phyloP scores from a whole-genome alignment of 2,888 invertebrate genomes.

The Melanargia galathea region DNA sequence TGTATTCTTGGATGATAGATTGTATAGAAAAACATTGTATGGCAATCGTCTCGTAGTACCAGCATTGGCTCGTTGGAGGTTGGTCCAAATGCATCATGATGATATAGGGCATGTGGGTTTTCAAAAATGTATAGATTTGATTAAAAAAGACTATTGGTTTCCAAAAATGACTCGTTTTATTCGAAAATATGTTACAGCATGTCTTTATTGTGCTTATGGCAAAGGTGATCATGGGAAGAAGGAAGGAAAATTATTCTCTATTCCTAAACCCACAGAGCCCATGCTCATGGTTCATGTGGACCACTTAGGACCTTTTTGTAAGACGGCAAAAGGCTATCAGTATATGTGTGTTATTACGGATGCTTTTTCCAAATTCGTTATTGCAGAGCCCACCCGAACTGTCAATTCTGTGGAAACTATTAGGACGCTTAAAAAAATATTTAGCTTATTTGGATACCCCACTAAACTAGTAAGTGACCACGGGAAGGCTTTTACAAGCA shows the following conservation, averaged over 20 bases:
- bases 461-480: background rate
- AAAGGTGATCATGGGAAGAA: constrained; percentile 43
- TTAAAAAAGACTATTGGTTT: constrained; percentile 50
- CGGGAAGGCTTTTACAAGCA: constrained; percentile 38
- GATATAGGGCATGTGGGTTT: constrained; percentile 53
- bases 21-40: constrained; percentile 41
- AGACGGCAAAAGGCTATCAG: constrained; percentile 37
- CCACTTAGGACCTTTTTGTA: constrained; percentile 44
- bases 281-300: constrained; percentile 42
- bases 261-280: constrained; percentile 42
- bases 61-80: constrained; percentile 44
- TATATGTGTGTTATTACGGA: constrained; percentile 44
- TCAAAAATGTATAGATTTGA: constrained; percentile 43
- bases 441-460: background rate
- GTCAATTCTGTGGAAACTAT: too few species aligned
- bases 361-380: too few species aligned
- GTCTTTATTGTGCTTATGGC: constrained; percentile 49
- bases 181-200: constrained; percentile 45
- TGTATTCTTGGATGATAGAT: constrained; percentile 35
- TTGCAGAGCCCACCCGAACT: too few species aligned
- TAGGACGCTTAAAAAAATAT: too few species aligned
- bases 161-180: constrained; percentile 40
- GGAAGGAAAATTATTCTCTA: constrained; percentile 41
- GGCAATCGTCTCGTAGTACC: constrained; percentile 49
- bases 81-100: constrained; percentile 50